Evolutionary conservation across 2,113 vertebrate species (phyloP).

Genomic region (Podocnemis expansa): DNA sequence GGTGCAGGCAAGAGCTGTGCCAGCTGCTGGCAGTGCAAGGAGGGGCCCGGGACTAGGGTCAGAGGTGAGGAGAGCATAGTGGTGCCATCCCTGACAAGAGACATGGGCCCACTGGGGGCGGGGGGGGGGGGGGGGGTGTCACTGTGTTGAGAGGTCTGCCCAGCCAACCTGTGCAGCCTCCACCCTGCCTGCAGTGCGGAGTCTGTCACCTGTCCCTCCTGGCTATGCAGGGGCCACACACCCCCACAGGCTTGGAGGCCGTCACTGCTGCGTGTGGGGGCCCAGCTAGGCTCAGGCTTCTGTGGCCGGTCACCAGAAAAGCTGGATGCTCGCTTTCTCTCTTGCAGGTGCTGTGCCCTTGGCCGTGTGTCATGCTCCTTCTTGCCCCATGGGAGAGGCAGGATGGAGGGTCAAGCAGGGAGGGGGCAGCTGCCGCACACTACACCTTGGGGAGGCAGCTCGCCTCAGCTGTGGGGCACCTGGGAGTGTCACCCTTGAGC

Average conservation of each 20-base stretch:
- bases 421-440: not conserved
- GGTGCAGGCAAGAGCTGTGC: slow-evolving; percentile 56
- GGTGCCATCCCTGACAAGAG: too few relatives aligned
- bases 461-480: too few relatives aligned
- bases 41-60: not conserved
- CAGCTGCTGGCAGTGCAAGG: slow-evolving; percentile 20
- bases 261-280: too few relatives aligned
- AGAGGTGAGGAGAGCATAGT: not conserved
- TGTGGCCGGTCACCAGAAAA: not conserved
- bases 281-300: not conserved
- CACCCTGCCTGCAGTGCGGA: not conserved
- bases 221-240: not conserved
- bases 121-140: too few relatives aligned
- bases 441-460: too few relatives aligned
- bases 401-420: not conserved
- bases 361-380: not conserved
- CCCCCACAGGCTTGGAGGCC: not conserved
- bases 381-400: not conserved
- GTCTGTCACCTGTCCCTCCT: not conserved
- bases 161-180: not conserved
- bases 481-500: not conserved
- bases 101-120: too few relatives aligned
- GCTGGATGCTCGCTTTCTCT: not conserved
- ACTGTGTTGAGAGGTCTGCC: too few relatives aligned
- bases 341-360: not conserved